Evolutionary conservation across 2,888 invertebrate genomes (phyloP), one percentile per base, ranked within the genome.

Genomic region (Cephus pulcher): DNA sequence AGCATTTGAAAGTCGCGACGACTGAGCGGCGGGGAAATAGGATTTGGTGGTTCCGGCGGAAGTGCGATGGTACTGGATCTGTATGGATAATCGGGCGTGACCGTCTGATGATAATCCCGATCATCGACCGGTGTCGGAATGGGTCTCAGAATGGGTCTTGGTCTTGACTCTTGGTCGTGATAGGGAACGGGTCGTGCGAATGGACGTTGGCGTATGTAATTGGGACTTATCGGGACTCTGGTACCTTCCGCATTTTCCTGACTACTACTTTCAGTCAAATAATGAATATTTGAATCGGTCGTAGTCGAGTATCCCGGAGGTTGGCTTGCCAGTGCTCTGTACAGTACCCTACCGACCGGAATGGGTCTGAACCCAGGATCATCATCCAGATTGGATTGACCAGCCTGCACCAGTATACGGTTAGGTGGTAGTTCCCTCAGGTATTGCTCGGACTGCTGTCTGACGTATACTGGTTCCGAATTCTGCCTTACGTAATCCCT

Each of bases 1-100:
- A 96, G 90, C 75, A 94, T 93, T 86, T 95, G 95, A 80, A 96
- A 94, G 87, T 96, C 96, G 85, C 94, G 93, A 1, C 95, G 94
- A 86, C 95, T 95, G 3, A 96, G 94, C 11, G 96, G 96, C 12
- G 95, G 94, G 75, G 94, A 93, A 73, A 95, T 95, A 3, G 93
- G 93, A 79, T 94, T 93, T 3, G 90, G 90, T 9, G 93, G 92
- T 78, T 93, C 93, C 1, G 91, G 90, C 69, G 93, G 93, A n/a
- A 91, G 74, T 23, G 89, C 86, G 4, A 90, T 80, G 1, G 85
- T 76, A 1, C 81, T 80, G 9, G 80, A 77, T 74, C 89, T 82
- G 77, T 90, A 89, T 3, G 86, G 86, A 80, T 91, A 90, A 9
- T 90, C 89, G 0, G 87, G 80, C 3, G 86, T 86, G 0, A 86